Percentiles rank a stretch among this genome's conserved stretches.
Conservation (phyloP, 2,888 invertebrate genomes). For the Glomeris marginata region DNA sequence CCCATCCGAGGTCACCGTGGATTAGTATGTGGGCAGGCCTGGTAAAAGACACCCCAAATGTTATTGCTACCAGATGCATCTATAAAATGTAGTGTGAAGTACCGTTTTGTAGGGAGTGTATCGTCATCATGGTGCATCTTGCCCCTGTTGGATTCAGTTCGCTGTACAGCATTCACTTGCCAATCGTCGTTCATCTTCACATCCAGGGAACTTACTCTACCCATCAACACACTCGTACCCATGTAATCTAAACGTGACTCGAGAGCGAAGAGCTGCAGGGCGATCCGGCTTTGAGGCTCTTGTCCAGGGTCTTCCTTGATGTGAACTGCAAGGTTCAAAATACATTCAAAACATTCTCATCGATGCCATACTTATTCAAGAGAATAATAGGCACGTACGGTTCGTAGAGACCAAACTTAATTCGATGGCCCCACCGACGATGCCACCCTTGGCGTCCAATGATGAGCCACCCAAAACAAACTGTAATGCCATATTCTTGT, state of each 20-base stretch:
- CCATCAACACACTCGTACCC: constrained; percentile 92
- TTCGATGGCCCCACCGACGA: constrained; percentile 90
- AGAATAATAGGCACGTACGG: constrained; percentile 36
- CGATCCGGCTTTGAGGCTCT: constrained; percentile 75
- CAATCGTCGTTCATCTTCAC: constrained; percentile 76
- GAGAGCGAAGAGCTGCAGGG: constrained; percentile 63
- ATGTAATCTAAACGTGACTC: constrained; percentile 93
- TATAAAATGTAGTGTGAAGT: constrained; percentile 8
- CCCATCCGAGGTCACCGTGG: constrained; percentile 86
- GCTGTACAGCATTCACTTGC: constrained; percentile 44
- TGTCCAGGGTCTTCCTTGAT: constrained; percentile 78
- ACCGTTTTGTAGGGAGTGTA: constrained; percentile 49
- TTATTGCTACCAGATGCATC: too few relatives aligned
- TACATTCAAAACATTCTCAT: too few relatives aligned
- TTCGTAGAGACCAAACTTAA: constrained; percentile 75
- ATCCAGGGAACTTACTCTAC: constrained; percentile 64
- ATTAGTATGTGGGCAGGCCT: constrained; percentile 80
- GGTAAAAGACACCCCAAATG: too few relatives aligned
- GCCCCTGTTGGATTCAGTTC: constrained; percentile 20
- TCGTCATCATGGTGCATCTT: too few relatives aligned
- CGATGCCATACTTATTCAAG: too few relatives aligned
- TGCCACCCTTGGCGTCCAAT: constrained; percentile 91
- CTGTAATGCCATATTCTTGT: constrained; percentile 80
- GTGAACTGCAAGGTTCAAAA: constrained; percentile 55
- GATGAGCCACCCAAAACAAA: constrained; percentile 77